phyloP scores from a whole-genome alignment of 2,113 vertebrate species.

The Anoura caudifer region DNA sequence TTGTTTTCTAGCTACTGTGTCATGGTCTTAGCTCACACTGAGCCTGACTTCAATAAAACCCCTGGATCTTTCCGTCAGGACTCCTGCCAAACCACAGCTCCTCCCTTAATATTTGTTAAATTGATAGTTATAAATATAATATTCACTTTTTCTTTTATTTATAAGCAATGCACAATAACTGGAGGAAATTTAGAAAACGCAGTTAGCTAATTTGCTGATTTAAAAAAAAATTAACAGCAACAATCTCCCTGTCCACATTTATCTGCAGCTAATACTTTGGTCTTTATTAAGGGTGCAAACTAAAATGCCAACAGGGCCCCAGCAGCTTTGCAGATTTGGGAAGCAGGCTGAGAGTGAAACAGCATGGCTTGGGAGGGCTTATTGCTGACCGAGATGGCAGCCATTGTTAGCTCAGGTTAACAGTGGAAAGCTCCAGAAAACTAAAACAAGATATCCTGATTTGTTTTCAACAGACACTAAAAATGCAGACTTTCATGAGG shows the following conservation, averaged over 20 bases:
- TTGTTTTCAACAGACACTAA: not conserved
- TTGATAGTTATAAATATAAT: constrained; percentile 54
- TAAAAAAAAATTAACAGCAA: not conserved
- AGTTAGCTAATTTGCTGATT: not conserved
- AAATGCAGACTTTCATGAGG: not conserved
- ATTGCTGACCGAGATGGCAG: not conserved
- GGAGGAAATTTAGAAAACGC: constrained; percentile 14
- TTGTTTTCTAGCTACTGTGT: constrained; percentile 60
- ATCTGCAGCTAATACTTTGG: not conserved
- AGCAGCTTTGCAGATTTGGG: not conserved
- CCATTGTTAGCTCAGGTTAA: not conserved
- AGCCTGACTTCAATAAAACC: constrained; percentile 56
- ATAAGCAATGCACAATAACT: not conserved
- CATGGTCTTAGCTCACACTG: constrained; percentile 44
- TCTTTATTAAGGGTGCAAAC: not conserved
- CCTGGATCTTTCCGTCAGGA: constrained; percentile 42
- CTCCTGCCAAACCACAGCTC: constrained; percentile 46
- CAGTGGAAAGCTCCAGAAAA: not conserved
- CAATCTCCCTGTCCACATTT: not conserved
- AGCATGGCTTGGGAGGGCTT: accelerated
- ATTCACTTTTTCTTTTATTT: constrained; percentile 11
- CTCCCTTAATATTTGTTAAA: constrained; percentile 43
- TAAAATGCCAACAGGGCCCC: not conserved
- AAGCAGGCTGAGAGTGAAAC: not conserved
- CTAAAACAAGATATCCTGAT: not conserved